Evolutionary conservation across 2,888 invertebrate species (phyloP), one percentile per base, ranked within the genome.

Genomic region (Macaria notata): DNA sequence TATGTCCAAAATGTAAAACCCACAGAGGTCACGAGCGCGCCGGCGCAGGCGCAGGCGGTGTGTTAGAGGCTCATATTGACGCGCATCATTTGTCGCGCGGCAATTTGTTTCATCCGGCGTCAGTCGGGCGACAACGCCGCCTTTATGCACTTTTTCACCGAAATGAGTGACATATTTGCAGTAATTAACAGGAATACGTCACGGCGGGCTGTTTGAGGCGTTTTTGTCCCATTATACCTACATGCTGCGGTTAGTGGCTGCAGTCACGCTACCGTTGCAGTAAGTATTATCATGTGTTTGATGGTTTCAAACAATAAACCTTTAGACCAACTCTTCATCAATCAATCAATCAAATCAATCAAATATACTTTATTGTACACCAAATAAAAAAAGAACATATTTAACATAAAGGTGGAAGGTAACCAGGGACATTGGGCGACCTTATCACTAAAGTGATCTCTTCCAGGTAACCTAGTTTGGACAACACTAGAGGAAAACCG

Each of bases 121-220:
- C 41, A 5, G 41, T 19, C 41, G n/a, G 61, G 59, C 54, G 50
- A 62, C 65, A 69, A 65, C 68, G 63, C 49, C 49, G 53, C 51
- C 60, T 50, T 54, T 61, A 56, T 50, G 39, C 48, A 41, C 49
- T 54, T 63, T 60, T 61, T 59, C 60, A 38, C 33, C 61, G 38
- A 69, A 72, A 71, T 66, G 69, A 59, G 65, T 65, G 73, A 80
- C 83, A 86, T 87, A 88, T 88, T 87, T 87, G 83, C 73, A 79
- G 86, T 88, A 88, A 88, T 88, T 88, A 89, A 84, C 87, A 84
- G 82, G 78, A 73, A 75, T 75, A 79, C 78, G 75, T 70, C 54
- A 19, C 60, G 67, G 72, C 82, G 81, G 78, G 54, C 64, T 69
- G 64, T 75, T 49, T 69, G 64, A 65, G 49, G 49, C 54, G 62